These are phyloP conservation scores for Holothuria scabra DNA, from an alignment of 53 echinoderm and acorn worm species.

Conservation along the genomic window DNA sequence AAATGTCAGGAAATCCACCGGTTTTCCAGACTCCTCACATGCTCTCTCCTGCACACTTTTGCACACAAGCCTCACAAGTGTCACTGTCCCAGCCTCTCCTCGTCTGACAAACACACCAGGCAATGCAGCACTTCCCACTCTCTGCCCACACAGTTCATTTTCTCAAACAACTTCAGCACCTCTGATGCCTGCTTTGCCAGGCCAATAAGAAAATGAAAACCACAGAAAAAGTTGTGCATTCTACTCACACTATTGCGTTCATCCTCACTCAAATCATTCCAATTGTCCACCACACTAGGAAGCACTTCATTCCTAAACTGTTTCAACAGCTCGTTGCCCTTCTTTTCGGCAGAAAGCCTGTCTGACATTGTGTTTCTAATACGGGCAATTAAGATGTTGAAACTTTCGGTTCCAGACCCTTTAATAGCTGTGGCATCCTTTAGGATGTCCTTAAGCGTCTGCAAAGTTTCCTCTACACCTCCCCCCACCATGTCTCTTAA, in stretches of 20 bases:
- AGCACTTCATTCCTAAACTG: background rate
- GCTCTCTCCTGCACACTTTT: too few relatives aligned
- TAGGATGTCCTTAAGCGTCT: background rate
- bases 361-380: constrained; percentile 6
- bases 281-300: too few relatives aligned
- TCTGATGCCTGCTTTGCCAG: background rate
- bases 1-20: background rate
- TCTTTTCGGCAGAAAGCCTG: constrained; percentile 22
- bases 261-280: too few relatives aligned
- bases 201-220: constrained; percentile 23
- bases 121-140: background rate
- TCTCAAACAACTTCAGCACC: constrained; percentile 3
- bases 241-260: background rate
- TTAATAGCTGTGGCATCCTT: too few relatives aligned
- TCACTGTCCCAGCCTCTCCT: too few relatives aligned
- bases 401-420: background rate
- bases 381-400: constrained; percentile 6
- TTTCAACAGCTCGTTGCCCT: constrained; percentile 15
- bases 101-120: background rate
- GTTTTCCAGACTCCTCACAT: background rate
- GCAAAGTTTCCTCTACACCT: background rate
- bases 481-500: constrained; percentile 50
- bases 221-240: constrained; percentile 46
- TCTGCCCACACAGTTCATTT: background rate
- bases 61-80: background rate